Evolutionary conservation across 2,888 invertebrate genomes (phyloP).

Genomic region (Hyalella azteca): DNA sequence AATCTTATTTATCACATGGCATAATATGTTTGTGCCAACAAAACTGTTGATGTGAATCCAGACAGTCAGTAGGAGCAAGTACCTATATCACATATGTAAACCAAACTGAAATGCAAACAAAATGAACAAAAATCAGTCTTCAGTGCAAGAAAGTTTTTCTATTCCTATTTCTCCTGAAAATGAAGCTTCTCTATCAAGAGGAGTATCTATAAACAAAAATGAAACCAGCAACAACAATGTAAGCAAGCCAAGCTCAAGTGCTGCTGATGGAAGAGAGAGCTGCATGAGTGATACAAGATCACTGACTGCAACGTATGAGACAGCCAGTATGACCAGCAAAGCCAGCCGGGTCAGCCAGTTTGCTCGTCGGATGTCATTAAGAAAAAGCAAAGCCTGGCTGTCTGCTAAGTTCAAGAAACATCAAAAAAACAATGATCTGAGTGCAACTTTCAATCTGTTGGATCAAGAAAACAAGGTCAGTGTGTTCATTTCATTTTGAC

Average conservation of each 20-base stretch:
- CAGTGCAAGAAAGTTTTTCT: too few relatives aligned
- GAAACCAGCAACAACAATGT: background rate
- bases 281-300: background rate
- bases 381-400: slow-evolving; percentile 37
- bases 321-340: slow-evolving; percentile 11
- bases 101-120: too few relatives aligned
- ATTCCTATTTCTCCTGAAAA: too few relatives aligned
- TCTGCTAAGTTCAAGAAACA: slow-evolving; percentile 39
- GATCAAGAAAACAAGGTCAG: slow-evolving; percentile 64
- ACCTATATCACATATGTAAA: too few relatives aligned
- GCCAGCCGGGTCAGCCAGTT: slow-evolving; percentile 21
- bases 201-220: background rate
- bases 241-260: background rate
- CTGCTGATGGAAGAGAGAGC: background rate
- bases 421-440: slow-evolving; percentile 47
- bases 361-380: slow-evolving; percentile 4
- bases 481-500: too few relatives aligned
- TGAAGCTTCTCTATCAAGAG: too few relatives aligned
- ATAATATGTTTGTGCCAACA: too few relatives aligned
- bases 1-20: too few relatives aligned
- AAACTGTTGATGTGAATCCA: too few relatives aligned
- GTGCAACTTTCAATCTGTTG: slow-evolving; percentile 66
- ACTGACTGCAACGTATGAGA: background rate
- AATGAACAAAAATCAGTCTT: too few relatives aligned
- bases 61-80: too few relatives aligned